Conservation (phyloP, 2,888 invertebrate species). For the Cyaniris semiargus region DNA sequence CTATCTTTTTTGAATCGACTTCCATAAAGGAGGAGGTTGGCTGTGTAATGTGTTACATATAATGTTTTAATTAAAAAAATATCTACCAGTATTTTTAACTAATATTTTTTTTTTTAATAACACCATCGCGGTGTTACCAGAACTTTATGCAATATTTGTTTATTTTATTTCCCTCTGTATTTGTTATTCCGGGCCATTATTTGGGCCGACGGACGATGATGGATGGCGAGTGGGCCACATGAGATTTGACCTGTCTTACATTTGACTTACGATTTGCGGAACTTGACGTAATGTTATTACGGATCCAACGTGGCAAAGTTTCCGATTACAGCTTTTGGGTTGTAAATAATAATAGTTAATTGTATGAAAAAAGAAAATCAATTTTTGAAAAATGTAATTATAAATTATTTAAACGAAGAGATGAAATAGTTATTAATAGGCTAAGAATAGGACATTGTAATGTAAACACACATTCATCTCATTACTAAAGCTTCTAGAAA, state of each 20-base stretch:
- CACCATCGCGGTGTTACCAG: background rate
- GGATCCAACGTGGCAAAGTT: background rate
- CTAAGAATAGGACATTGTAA: too few relatives aligned
- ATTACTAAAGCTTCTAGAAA: too few relatives aligned
- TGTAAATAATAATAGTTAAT: too few relatives aligned
- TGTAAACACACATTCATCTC: too few relatives aligned
- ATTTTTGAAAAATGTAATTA: too few relatives aligned
- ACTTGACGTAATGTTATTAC: background rate
- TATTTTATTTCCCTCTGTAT: constrained; percentile 36
- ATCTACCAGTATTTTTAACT: background rate
- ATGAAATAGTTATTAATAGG: too few relatives aligned
- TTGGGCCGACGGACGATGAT: constrained; percentile 64
- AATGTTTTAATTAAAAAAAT: background rate
- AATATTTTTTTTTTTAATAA: background rate
- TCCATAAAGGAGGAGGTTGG: too few relatives aligned
- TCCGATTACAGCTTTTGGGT: background rate
- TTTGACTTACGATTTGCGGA: constrained; percentile 48
- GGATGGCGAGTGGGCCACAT: constrained; percentile 69
- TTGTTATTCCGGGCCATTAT: constrained; percentile 63
- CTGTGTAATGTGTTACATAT: too few relatives aligned
- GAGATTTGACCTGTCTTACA: constrained; percentile 62
- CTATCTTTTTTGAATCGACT: too few relatives aligned
- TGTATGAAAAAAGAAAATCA: too few relatives aligned
- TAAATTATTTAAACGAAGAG: too few relatives aligned
- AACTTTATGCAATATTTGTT: background rate